Evolutionary conservation across 2,888 invertebrate species (phyloP).

Genomic region (Apeira syringaria): DNA sequence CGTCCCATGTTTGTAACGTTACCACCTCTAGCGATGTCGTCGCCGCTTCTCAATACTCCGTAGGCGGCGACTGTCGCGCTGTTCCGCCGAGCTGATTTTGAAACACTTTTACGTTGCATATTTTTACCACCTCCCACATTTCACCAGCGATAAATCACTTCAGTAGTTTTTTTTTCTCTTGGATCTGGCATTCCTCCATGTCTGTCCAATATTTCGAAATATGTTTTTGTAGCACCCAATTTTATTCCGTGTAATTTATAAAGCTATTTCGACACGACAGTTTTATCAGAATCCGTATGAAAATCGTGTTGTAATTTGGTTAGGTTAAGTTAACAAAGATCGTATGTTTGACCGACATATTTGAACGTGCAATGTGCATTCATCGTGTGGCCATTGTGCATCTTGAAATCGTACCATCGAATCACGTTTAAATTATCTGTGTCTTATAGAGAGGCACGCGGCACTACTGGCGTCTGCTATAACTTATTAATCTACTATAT

Average conservation of each 20-base stretch:
- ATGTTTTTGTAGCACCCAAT: constrained; percentile 23
- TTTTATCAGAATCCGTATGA: constrained; percentile 30
- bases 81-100: constrained; percentile 28
- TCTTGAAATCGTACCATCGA: constrained; percentile 58
- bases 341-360: constrained; percentile 61
- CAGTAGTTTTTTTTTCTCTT: constrained; percentile 41
- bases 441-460: too few relatives aligned
- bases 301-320: too few relatives aligned
- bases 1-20: constrained; percentile 39
- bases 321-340: too few relatives aligned
- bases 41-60: constrained; percentile 25
- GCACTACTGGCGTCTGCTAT: too few relatives aligned
- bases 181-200: constrained; percentile 46
- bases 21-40: constrained; percentile 31
- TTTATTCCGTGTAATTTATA: constrained; percentile 10
- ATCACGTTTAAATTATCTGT: constrained; percentile 46
- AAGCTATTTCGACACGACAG: constrained; percentile 16
- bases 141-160: constrained; percentile 36
- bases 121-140: constrained; percentile 44
- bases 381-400: constrained; percentile 73
- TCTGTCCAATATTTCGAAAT: constrained; percentile 37
- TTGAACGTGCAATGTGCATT: too few relatives aligned
- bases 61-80: constrained; percentile 33
- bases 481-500: too few relatives aligned
- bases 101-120: constrained; percentile 38